Evolutionary conservation across 2,888 invertebrate species (phyloP).

Genomic region (Glaucopsyche alexis): DNA sequence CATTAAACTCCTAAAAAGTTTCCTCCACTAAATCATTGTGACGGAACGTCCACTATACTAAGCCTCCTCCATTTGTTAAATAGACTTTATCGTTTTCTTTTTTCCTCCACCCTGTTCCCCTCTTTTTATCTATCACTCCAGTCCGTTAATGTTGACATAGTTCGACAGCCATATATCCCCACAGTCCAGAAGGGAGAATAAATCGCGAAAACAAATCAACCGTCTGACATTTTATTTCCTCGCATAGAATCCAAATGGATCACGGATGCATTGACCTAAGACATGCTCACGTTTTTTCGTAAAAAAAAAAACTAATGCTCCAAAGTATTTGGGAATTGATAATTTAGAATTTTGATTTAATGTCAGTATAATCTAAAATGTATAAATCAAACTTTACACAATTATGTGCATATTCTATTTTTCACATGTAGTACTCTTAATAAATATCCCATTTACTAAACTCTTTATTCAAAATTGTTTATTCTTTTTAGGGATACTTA

Average conservation of each 20-base stretch:
- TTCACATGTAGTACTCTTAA: no score
- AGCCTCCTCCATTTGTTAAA: not conserved
- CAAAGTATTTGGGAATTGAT: no score
- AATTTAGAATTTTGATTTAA: no score
- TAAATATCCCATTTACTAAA: no score
- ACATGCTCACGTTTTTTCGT: not conserved
- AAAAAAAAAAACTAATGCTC: not conserved
- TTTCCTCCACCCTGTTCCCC: not conserved
- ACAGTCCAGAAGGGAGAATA: slow-evolving; percentile 16
- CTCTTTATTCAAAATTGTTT: no score
- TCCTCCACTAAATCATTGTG: not conserved
- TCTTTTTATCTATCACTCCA: not conserved
- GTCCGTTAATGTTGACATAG: not conserved
- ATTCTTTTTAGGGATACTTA: no score
- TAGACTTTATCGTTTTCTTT: not conserved
- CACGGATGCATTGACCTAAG: not conserved
- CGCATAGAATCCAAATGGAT: not conserved
- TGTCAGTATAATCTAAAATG: no score
- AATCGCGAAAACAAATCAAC: not conserved
- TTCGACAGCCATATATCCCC: slow-evolving; percentile 12
- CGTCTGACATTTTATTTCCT: not conserved
- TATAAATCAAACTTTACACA: no score
- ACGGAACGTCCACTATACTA: not conserved
- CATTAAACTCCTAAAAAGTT: not conserved
- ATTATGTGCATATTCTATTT: no score